Percentiles rank a stretch among this genome's conserved stretches.
Conservation (phyloP, 2,113 vertebrate genomes). For the Ranitomeya imitator region DNA sequence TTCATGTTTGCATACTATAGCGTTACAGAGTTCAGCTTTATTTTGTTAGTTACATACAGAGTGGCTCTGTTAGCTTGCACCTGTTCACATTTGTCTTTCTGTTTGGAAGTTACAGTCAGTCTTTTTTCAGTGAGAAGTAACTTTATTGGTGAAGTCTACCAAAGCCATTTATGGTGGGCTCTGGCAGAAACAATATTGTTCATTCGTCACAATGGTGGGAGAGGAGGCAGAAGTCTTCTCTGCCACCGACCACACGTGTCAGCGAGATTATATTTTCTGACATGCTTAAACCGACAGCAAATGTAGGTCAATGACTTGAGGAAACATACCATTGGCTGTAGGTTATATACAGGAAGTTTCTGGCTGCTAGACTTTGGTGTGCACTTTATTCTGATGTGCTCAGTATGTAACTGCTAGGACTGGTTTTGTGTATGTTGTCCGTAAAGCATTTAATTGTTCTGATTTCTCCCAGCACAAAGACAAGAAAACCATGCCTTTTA, state of each 20-base stretch:
- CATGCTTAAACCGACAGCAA: not conserved
- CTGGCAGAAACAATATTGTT: not conserved
- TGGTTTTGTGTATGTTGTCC: not conserved
- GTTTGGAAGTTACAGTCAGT: too few species aligned
- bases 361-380: not conserved
- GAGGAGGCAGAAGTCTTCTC: not conserved
- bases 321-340: not conserved
- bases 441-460: not conserved
- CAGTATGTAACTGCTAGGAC: not conserved
- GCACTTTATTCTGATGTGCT: not conserved
- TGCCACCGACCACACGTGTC: not conserved
- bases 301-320: not conserved
- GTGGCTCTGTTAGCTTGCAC: too few species aligned
- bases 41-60: too few species aligned
- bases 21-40: too few species aligned
- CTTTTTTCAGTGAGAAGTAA: too few species aligned
- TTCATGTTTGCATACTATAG: too few species aligned
- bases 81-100: too few species aligned
- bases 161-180: too few species aligned
- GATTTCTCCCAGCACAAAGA: not conserved
- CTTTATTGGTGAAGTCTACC: too few species aligned
- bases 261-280: not conserved
- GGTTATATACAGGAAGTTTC: not conserved
- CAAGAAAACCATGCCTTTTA: not conserved
- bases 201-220: too few species aligned